Evolutionary conservation across 2,797 vertebrate genomes (phyloP).

Genomic region (Esox lucius): DNA sequence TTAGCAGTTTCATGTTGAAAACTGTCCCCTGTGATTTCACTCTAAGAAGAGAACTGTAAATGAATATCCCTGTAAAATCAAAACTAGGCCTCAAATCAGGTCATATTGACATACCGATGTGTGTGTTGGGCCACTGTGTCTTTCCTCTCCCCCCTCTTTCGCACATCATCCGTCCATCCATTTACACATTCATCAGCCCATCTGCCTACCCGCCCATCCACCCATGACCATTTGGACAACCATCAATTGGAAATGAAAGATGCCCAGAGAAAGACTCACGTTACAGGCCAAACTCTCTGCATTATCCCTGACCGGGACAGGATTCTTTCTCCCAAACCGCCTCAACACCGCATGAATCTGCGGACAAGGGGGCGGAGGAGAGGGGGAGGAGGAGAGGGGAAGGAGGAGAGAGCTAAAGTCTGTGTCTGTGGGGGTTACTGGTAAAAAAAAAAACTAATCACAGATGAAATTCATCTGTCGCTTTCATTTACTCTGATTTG

Average conservation of each 20-base stretch:
- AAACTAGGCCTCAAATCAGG: background rate
- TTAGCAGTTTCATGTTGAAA: slow-evolving; percentile 49
- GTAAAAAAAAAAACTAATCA: background rate
- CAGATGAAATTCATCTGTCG: background rate
- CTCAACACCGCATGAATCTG: slow-evolving; percentile 72
- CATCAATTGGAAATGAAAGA: background rate
- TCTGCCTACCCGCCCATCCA: too few species aligned
- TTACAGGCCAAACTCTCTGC: slow-evolving; percentile 56
- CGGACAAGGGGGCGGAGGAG: slow-evolving; percentile 20
- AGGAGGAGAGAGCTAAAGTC: background rate
- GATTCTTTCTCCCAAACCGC: slow-evolving; percentile 60
- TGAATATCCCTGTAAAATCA: background rate
- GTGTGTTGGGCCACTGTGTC: background rate
- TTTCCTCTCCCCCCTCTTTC: background rate
- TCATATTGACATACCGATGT: background rate
- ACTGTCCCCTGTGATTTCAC: slow-evolving; percentile 52
- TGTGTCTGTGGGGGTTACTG: too few species aligned
- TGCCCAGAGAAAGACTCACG: slow-evolving; percentile 45
- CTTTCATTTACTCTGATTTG: background rate
- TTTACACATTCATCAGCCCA: background rate
- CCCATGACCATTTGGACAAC: too few species aligned
- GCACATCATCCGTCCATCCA: slow-evolving; percentile 5
- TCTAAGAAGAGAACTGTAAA: slow-evolving; percentile 25
- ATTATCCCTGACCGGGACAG: slow-evolving; percentile 47
- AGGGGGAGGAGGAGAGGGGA: too few species aligned